These are phyloP conservation scores for Anthopleura xanthogrammica DNA, from an alignment of 92 coral and sea anemone genomes.

Conservation along the genomic window DNA sequence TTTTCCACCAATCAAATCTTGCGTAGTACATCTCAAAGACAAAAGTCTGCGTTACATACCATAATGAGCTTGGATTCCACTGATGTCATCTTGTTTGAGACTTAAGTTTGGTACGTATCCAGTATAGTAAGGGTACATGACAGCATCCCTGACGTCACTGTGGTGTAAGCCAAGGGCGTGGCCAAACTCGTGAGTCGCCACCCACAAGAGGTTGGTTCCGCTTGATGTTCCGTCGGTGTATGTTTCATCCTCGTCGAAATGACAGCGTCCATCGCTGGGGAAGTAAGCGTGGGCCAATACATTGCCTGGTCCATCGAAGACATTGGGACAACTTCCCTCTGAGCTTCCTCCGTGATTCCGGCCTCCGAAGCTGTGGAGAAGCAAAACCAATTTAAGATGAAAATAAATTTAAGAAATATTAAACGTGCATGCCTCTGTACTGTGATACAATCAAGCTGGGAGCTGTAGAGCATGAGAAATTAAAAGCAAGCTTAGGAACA, in stretches of 20 bases:
- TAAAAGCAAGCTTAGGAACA: too few species aligned
- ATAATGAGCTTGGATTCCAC: constrained; percentile 70
- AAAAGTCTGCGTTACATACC: constrained; percentile 32
- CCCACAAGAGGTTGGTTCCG: constrained; percentile 78
- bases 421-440: too few species aligned
- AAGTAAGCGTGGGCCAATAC: constrained; percentile 85
- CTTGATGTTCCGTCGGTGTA: constrained; percentile 58
- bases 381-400: too few species aligned
- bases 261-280: constrained; percentile 79
- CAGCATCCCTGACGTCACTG: constrained; percentile 73
- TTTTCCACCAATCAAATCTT: too few species aligned
- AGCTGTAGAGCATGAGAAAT: too few species aligned
- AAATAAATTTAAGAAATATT: too few species aligned
- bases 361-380: constrained; percentile 50
- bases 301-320: constrained; percentile 76
- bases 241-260: constrained; percentile 81
- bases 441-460: too few species aligned
- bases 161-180: constrained; percentile 79
- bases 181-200: constrained; percentile 92
- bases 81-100: constrained; percentile 66
- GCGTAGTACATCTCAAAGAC: too few species aligned
- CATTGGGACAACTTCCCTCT: constrained; percentile 42
- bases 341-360: constrained; percentile 48
- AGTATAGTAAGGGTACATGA: constrained; percentile 84
- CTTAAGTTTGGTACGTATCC: constrained; percentile 66